Evolutionary conservation across 2,113 vertebrate genomes (phyloP).

Genomic region (Corythoichthys haematopterus): DNA sequence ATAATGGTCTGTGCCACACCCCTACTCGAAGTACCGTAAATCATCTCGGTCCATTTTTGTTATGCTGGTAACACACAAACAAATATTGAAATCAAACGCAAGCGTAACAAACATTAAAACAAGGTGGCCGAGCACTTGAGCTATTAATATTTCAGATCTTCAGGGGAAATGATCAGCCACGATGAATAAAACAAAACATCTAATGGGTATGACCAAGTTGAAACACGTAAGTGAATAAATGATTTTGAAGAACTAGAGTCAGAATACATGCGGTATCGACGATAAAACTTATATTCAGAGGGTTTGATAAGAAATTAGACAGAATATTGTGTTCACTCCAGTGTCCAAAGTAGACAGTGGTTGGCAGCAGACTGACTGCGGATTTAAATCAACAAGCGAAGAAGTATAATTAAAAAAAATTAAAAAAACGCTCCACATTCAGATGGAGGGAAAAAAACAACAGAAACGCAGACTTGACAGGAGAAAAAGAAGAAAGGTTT

Average conservation of each 20-base stretch:
- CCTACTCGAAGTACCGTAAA: background rate
- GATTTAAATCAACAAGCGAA: background rate
- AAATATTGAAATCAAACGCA: background rate
- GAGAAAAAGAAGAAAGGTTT: constrained; percentile 5
- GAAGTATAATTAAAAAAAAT: background rate
- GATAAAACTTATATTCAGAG: background rate
- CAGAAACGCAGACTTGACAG: constrained; percentile 9
- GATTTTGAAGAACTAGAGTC: constrained; percentile 12
- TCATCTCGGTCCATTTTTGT: background rate
- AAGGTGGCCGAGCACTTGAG: constrained; percentile 34
- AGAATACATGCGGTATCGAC: background rate
- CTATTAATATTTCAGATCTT: constrained; percentile 70
- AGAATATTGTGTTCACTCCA: background rate
- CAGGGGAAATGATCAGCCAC: constrained; percentile 37
- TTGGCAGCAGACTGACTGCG: background rate
- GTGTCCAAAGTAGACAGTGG: background rate
- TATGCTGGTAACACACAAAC: constrained; percentile 1
- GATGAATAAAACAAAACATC: constrained; percentile 56
- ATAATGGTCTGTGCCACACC: background rate
- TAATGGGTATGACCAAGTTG: constrained; percentile 36
- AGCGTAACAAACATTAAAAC: constrained; percentile 35
- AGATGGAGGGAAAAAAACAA: constrained; percentile 6
- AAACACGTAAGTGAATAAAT: constrained; percentile 29
- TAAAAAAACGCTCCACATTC: background rate
- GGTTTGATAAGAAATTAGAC: background rate